Evolutionary conservation across 2,797 vertebrate species (phyloP).

Genomic region (Crax fasciolata): DNA sequence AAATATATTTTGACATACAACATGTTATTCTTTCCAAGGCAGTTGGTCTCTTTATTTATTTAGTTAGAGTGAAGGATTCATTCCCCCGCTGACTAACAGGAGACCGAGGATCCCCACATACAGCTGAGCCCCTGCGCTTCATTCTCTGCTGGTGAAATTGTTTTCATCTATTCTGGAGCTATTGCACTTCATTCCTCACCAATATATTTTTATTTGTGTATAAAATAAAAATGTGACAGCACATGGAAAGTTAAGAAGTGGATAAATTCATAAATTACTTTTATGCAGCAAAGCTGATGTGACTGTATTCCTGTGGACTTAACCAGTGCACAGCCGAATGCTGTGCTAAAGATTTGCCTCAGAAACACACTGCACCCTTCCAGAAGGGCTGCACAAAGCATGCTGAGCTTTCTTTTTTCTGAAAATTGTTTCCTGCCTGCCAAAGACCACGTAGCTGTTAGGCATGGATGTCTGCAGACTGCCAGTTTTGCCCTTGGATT

Average conservation of each 20-base stretch:
- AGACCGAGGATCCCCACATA: conserved; percentile 54
- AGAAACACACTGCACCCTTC: not conserved
- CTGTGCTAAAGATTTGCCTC: not conserved
- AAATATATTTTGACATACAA: conserved; percentile 40
- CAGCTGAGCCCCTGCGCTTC: conserved; percentile 60
- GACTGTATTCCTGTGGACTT: not conserved
- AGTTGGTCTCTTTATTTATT: conserved; percentile 62
- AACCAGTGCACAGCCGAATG: not conserved
- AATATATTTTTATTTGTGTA: conserved; percentile 63
- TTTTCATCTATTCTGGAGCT: conserved; percentile 50
- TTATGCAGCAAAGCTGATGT: not conserved
- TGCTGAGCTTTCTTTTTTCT: not conserved
- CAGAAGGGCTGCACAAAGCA: not conserved
- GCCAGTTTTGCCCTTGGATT: not conserved
- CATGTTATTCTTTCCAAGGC: conserved; percentile 27
- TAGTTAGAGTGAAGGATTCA: conserved; percentile 51
- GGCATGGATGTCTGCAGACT: not conserved
- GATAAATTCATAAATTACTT: conserved; percentile 56
- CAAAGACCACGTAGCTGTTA: not conserved
- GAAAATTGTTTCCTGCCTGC: not conserved
- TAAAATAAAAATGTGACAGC: conserved; percentile 66
- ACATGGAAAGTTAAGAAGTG: conserved; percentile 46
- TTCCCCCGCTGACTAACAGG: not conserved
- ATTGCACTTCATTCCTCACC: conserved; percentile 51
- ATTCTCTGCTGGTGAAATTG: conserved; percentile 35